phyloP scores from a whole-genome alignment of 2,888 invertebrate species.

The Drosophila nigricruria region DNA sequence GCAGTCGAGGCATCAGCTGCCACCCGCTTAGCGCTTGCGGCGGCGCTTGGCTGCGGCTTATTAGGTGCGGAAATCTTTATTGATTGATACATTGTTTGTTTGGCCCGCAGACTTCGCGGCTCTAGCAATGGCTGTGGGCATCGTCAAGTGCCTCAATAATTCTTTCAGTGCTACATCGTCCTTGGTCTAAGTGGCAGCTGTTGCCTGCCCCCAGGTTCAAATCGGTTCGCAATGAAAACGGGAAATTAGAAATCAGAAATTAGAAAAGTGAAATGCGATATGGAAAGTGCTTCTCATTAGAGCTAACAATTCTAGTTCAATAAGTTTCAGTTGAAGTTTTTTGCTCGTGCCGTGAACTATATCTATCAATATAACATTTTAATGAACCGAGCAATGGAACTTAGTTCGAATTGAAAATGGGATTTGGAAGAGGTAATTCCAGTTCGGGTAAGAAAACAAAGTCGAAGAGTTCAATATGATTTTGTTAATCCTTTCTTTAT shows the following conservation, averaged over 20 bases:
- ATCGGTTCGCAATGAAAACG: background rate
- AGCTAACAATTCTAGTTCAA: background rate
- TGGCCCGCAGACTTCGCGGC: slow-evolving; percentile 62
- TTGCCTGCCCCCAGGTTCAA: slow-evolving; percentile 7
- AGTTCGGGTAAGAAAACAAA: too few species aligned
- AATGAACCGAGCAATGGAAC: background rate
- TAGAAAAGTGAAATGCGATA: background rate
- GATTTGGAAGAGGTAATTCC: too few species aligned
- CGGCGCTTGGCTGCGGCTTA: slow-evolving; percentile 69
- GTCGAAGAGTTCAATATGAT: background rate
- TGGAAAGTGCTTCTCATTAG: background rate
- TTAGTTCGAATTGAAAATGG: background rate
- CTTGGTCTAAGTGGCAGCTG: slow-evolving; percentile 53
- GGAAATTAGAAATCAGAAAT: background rate
- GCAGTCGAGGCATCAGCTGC: slow-evolving; percentile 9
- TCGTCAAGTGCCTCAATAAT: slow-evolving; percentile 60
- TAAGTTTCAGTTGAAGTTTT: background rate
- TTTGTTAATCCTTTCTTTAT: too few species aligned
- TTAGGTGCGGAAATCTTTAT: slow-evolving; percentile 83
- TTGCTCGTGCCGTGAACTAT: background rate
- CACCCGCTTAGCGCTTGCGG: slow-evolving; percentile 1
- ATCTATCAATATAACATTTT: background rate
- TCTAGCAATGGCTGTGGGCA: slow-evolving; percentile 2
- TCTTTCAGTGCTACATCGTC: slow-evolving; percentile 63
- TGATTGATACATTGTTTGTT: slow-evolving; percentile 81